Percentiles rank a stretch among this genome's conserved stretches.
These are phyloP conservation scores for Aromia moschata DNA, from an alignment of 2,888 invertebrate genomes.

Conservation along the genomic window DNA sequence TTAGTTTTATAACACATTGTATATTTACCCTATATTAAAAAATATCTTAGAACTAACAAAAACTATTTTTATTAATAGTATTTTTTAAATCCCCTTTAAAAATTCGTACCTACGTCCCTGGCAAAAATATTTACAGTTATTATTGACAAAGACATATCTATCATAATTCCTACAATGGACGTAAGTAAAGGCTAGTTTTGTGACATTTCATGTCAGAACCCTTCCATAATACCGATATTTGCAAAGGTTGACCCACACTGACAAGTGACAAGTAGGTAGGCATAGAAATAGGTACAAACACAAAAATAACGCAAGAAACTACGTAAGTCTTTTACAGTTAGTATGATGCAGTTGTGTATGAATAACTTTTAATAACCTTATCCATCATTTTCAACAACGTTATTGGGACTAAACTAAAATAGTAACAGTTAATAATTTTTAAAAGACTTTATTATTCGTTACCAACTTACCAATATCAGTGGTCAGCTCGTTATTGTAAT, in stretches of 20 bases:
- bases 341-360: slow-evolving; percentile 28
- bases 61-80: too few species aligned
- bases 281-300: slow-evolving; percentile 27
- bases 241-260: slow-evolving; percentile 56
- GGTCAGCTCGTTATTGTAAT: too few species aligned
- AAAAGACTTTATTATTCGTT: too few species aligned
- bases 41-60: too few species aligned
- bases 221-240: slow-evolving; percentile 60
- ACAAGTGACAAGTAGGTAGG: slow-evolving; percentile 59
- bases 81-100: too few species aligned
- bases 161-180: slow-evolving; percentile 55
- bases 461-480: too few species aligned
- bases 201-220: slow-evolving; percentile 56
- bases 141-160: slow-evolving; percentile 60
- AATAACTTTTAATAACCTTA: slow-evolving; percentile 34
- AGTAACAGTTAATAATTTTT: slow-evolving; percentile 17
- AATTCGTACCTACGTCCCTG: slow-evolving; percentile 8
- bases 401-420: slow-evolving; percentile 14
- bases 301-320: slow-evolving; percentile 28
- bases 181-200: slow-evolving; percentile 57
- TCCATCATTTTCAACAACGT: slow-evolving; percentile 35
- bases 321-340: slow-evolving; percentile 28
- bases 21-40: too few species aligned
- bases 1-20: too few species aligned
- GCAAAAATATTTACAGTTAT: slow-evolving; percentile 54